Evolutionary conservation across 2,113 vertebrate genomes (phyloP).

Genomic region (Turdus rufiventris): DNA sequence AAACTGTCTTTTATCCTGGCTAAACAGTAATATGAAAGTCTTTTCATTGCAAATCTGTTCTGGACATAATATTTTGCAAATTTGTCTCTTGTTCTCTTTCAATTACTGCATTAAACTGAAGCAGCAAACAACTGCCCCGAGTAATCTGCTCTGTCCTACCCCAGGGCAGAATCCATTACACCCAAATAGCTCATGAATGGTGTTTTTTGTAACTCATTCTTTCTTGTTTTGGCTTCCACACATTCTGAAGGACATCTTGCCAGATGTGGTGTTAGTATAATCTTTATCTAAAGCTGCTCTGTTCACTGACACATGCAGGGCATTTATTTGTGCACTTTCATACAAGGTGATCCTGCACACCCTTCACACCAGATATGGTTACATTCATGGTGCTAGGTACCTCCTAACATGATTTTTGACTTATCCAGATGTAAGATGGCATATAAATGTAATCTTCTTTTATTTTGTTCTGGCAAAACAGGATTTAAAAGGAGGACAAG

Average conservation of each 20-base stretch:
- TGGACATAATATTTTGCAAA: neutral
- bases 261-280: neutral
- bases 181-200: neutral
- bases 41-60: neutral
- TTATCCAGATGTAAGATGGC: neutral
- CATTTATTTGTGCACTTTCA: neutral
- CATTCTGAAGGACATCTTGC: neutral
- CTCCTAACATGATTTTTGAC: neutral
- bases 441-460: conserved; percentile 25
- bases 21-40: too few species aligned
- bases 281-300: neutral
- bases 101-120: neutral
- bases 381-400: neutral
- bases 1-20: neutral
- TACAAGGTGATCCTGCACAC: neutral
- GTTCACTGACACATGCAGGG: neutral
- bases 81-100: accelerated
- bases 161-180: neutral
- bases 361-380: conserved; percentile 5
- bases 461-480: conserved; percentile 4
- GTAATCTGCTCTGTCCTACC: accelerated
- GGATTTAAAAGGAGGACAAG: conserved; percentile 9
- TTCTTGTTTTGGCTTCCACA: neutral
- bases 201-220: neutral
- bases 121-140: neutral